Evolutionary conservation across 2,113 vertebrate species (phyloP).

Genomic region (Bufo gargarizans): DNA sequence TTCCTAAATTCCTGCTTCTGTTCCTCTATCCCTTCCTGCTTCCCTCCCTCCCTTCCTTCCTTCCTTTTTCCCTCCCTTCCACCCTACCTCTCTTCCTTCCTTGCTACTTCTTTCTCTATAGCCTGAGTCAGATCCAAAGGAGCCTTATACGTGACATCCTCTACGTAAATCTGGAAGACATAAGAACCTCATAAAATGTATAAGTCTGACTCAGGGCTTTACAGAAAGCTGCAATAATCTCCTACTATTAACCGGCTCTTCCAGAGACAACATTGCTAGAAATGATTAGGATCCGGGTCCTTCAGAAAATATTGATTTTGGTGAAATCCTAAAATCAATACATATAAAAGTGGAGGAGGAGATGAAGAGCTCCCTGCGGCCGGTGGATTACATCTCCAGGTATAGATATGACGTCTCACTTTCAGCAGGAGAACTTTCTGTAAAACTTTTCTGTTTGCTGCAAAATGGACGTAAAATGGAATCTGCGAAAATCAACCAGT

Average conservation of each 20-base stretch:
- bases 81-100: background rate
- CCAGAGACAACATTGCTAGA: background rate
- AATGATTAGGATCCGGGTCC: slow-evolving; percentile 25
- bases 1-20: background rate
- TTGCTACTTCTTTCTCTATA: too few relatives aligned
- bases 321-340: slow-evolving; percentile 39
- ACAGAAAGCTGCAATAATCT: slow-evolving; percentile 26
- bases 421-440: background rate
- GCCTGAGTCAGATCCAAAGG: too few relatives aligned
- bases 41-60: background rate
- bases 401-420: background rate
- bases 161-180: background rate
- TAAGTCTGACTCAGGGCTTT: slow-evolving; percentile 22
- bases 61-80: background rate
- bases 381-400: background rate
- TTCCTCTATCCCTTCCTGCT: background rate
- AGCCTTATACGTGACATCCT: background rate
- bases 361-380: background rate
- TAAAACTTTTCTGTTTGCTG: background rate
- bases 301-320: slow-evolving; percentile 37
- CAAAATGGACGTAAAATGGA: background rate
- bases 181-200: slow-evolving; percentile 30
- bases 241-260: background rate
- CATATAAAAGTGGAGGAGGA: background rate
- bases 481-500: too few relatives aligned